These are phyloP conservation scores for Progne subis DNA, from an alignment of 2,113 vertebrate genomes.

Conservation along the genomic window DNA sequence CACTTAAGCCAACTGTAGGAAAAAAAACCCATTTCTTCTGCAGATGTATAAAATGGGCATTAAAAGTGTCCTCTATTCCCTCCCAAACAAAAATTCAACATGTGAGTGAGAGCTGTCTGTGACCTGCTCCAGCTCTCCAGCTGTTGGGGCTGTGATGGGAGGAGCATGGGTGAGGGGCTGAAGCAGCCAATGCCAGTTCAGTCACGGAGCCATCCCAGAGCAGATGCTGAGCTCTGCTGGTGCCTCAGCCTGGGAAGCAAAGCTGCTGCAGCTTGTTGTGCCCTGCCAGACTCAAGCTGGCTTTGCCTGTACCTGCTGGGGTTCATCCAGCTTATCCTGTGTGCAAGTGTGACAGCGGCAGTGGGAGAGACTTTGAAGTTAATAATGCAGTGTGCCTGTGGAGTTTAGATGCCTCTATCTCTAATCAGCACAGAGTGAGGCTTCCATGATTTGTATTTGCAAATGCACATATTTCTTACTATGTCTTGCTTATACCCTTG, in stretches of 20 bases:
- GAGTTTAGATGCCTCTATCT: background rate
- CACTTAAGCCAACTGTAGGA: background rate
- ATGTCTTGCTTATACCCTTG: background rate
- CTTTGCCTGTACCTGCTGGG: background rate
- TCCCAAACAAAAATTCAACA: background rate
- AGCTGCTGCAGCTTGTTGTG: background rate
- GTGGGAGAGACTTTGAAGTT: background rate
- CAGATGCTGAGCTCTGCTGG: background rate
- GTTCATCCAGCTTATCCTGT: fast-evolving
- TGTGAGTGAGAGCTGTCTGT: background rate
- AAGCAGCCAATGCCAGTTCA: background rate
- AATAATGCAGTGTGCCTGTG: background rate
- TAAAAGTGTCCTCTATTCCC: background rate
- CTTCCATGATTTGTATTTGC: background rate
- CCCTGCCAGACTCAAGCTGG: background rate
- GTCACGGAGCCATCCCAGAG: fast-evolving
- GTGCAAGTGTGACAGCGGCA: background rate
- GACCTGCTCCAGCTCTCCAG: background rate
- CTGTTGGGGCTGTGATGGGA: fast-evolving
- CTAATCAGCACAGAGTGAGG: background rate
- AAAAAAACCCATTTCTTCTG: background rate
- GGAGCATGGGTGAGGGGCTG: background rate
- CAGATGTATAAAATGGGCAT: background rate
- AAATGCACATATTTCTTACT: background rate
- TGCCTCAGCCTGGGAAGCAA: background rate